Evolutionary conservation across 2,888 invertebrate genomes (phyloP), one percentile per base, ranked within the genome.

Genomic region (Drosophila prostipennis): DNA sequence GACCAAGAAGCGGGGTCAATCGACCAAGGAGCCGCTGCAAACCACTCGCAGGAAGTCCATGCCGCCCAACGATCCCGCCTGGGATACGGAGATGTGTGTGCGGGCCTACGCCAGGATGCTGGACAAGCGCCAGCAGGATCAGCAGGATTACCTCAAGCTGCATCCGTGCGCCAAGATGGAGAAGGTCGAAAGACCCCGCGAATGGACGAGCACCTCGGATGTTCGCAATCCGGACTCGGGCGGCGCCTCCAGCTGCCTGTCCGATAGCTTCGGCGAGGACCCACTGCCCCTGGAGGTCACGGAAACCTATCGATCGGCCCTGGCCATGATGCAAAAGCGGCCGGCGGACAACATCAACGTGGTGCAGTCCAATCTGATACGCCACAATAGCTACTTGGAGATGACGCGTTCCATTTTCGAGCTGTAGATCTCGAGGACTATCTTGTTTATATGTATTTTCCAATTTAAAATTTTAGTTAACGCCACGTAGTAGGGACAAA

Each of bases 311-410:
- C 57, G 60, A 0, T 13, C 48, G 1, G 86, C 69, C 32, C 13
- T 13, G 0, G 6, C 0, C 1, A 72, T 80, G 78, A 23, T 26
- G 34, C 14, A 43, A 0, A 82, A 72, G 67, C 59, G 53, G 6
- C 14, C 37, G 1, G 29, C 32, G 1, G 67, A 68, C 0, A 72
- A 48, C 34, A 34, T 84, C 10, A 49, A 65, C 10, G 84, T 87
- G 34, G 84, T 85, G 1, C 84, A 87, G 26, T 89, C 89, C 8
- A 74, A 87, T 49, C 64, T 85, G 48, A 65, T 74, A 3, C 89
- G 89, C 7, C 84, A 81, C 2, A 32, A 29, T 0, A 88, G 87
- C 58, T 74, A 72, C 39, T 32, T 79, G 19, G 87, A 84, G 11
- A 37, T 70, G 0, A 58, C 65, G 16, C 74, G 57, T 8, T 87